Evolutionary conservation across 2,113 vertebrate species (phyloP).

Genomic region (Prunella fulvescens): DNA sequence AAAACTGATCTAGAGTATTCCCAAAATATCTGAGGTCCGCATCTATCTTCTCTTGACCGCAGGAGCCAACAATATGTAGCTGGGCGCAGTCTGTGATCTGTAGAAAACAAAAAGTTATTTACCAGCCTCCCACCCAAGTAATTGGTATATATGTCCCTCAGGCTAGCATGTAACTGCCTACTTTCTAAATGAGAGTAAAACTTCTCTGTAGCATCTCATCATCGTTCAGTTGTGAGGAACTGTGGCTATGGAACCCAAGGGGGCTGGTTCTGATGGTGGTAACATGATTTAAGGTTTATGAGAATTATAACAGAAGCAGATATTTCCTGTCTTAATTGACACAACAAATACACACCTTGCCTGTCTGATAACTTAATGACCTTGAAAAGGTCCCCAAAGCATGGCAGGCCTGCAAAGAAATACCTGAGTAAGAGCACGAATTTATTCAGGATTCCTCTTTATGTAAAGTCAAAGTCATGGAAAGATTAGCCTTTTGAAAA

Average conservation of each 20-base stretch:
- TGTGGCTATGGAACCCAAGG: background rate
- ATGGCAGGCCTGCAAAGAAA: background rate
- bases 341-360: background rate
- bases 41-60: background rate
- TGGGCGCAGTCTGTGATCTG: background rate
- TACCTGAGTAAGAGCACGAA: background rate
- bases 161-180: background rate
- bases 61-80: background rate
- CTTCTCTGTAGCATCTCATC: background rate
- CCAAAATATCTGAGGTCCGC: background rate
- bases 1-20: constrained; percentile 32
- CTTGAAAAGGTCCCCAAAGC: background rate
- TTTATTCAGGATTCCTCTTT: background rate
- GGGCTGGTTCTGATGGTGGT: background rate
- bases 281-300: background rate
- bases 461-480: background rate
- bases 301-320: background rate
- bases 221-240: background rate
- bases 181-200: background rate
- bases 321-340: accelerated
- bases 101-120: constrained; percentile 12
- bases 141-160: background rate
- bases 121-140: constrained; percentile 6
- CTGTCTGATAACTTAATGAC: background rate
- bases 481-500: background rate